A percentile compares a stretch with the other conserved stretches of the same genome.
Evolutionary conservation across 2,113 vertebrate genomes (phyloP).

Genomic region (Oophaga pumilio): DNA sequence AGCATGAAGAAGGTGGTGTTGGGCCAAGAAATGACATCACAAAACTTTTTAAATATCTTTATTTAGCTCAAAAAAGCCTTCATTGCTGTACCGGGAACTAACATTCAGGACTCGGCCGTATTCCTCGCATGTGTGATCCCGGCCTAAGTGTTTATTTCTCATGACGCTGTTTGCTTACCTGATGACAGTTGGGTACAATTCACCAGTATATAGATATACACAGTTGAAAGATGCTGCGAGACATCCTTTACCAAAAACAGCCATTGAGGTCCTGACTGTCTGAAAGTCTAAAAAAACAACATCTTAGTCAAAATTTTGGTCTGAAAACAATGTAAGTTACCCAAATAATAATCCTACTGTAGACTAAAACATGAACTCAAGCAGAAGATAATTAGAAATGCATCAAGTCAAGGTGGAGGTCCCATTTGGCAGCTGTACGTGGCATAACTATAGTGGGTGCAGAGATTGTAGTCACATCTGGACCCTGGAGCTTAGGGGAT

Average conservation of each 20-base stretch:
- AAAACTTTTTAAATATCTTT: too few species aligned
- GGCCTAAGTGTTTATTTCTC: too few species aligned
- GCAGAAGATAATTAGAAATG: not conserved
- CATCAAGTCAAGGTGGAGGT: not conserved
- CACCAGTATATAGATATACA: conserved; percentile 81
- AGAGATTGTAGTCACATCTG: too few species aligned
- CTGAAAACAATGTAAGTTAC: not conserved
- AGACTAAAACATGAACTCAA: not conserved
- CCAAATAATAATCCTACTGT: not conserved
- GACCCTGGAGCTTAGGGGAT: too few species aligned
- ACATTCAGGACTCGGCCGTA: too few species aligned
- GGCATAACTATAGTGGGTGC: too few species aligned
- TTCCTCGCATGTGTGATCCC: too few species aligned
- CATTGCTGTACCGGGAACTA: too few species aligned
- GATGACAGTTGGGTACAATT: conserved; percentile 84
- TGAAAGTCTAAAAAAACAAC: conserved; percentile 70
- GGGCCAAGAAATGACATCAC: too few species aligned
- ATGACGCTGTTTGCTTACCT: conserved; percentile 69
- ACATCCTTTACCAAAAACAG: conserved; percentile 83
- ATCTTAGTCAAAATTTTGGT: not conserved
- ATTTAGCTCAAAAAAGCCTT: too few species aligned
- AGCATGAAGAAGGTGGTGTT: too few species aligned
- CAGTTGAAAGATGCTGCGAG: conserved; percentile 81
- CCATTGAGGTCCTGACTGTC: conserved; percentile 72
- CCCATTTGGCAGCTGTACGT: too few species aligned